Evolutionary conservation across 37 sponge, comb jelly and placozoan species (phyloP).

Genomic region (Spongilla lacustris): DNA sequence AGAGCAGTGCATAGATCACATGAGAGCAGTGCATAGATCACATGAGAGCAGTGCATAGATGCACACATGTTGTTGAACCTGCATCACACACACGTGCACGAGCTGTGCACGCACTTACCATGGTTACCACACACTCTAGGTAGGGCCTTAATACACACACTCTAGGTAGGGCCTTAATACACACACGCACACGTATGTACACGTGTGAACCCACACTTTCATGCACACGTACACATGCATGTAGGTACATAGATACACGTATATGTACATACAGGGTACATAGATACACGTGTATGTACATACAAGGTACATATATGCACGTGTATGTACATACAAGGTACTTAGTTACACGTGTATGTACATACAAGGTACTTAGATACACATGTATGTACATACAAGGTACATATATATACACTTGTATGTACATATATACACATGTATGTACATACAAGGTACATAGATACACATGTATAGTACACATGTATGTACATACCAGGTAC

Average conservation of each 20-base stretch:
- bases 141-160: too few relatives aligned
- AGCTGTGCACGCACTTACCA: too few relatives aligned
- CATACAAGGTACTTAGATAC: not conserved
- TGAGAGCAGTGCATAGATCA: too few relatives aligned
- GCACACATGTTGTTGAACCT: too few relatives aligned
- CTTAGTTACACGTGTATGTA: not conserved
- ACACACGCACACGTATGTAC: too few relatives aligned
- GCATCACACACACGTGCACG: too few relatives aligned
- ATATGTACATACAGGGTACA: not conserved
- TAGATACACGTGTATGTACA: not conserved
- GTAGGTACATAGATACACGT: not conserved
- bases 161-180: too few relatives aligned
- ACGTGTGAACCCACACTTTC: too few relatives aligned
- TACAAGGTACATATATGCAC: not conserved
- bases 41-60: too few relatives aligned
- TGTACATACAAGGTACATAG: not conserved
- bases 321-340: not conserved
- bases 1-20: too few relatives aligned
- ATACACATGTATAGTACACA: too few relatives aligned
- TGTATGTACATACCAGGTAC: not conserved
- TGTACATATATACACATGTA: not conserved
- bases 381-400: not conserved
- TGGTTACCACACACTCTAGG: too few relatives aligned
- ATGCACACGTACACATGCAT: not conserved
- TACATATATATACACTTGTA: not conserved